A percentile compares a stretch with the other conserved stretches of the same genome.
Evolutionary conservation across 2,797 vertebrate species (phyloP).

Genomic region (Triplophysa bombifrons): DNA sequence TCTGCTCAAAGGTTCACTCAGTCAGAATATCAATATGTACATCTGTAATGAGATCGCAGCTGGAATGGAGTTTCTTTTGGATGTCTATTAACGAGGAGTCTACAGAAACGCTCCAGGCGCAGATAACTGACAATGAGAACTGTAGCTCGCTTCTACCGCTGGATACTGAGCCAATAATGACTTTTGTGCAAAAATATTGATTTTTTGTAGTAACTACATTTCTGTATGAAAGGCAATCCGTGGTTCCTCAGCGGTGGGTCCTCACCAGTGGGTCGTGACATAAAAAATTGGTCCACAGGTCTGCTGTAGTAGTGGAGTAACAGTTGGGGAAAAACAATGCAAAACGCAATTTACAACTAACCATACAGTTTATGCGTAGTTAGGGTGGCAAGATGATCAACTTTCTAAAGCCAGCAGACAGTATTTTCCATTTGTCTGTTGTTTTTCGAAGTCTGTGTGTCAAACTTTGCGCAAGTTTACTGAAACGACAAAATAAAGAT

Average conservation of each 20-base stretch:
- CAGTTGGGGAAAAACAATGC: conserved; percentile 1
- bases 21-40: conserved; percentile 31
- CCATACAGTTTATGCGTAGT: conserved; percentile 1
- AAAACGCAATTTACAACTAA: conserved; percentile 9
- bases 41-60: conserved; percentile 34
- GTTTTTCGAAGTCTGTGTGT: conserved; percentile 3
- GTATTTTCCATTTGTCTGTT: neutral
- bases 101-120: conserved; percentile 27
- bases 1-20: conserved; percentile 22
- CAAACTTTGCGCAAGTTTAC: neutral
- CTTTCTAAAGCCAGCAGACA: neutral
- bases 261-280: neutral
- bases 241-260: conserved; percentile 1
- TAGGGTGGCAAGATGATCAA: neutral
- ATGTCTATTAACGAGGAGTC: conserved; percentile 30
- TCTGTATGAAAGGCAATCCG: neutral
- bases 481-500: neutral
- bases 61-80: conserved; percentile 33
- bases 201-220: conserved; percentile 23
- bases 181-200: conserved; percentile 31
- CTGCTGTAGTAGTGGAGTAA: neutral
- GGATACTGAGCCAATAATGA: conserved; percentile 16
- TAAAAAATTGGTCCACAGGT: neutral
- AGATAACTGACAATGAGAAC: conserved; percentile 30
- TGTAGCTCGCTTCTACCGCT: conserved; percentile 11